Evolutionary conservation across 2,888 invertebrate genomes (phyloP).

Genomic region (Tenthredo amoena): DNA sequence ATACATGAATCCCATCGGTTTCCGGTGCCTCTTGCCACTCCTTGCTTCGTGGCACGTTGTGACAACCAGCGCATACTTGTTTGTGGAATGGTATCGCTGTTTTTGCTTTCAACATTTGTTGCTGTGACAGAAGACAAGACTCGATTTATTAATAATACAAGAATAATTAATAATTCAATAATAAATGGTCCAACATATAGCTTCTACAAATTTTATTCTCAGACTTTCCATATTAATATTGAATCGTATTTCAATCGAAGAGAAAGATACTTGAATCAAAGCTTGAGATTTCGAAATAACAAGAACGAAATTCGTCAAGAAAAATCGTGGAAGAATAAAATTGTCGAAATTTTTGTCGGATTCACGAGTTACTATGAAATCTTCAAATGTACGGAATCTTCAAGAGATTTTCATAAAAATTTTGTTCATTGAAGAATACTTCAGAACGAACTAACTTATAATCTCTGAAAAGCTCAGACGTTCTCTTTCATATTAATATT

Average conservation of each 20-base stretch:
- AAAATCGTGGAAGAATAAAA: not conserved
- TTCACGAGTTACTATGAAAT: too few relatives aligned
- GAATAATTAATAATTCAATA: not conserved
- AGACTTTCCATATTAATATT: not conserved
- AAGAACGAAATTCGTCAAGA: not conserved
- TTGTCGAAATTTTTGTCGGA: not conserved
- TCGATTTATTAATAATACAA: not conserved
- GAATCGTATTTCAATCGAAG: not conserved
- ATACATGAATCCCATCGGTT: conserved; percentile 87
- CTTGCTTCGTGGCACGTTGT: conserved; percentile 91
- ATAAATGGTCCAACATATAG: not conserved
- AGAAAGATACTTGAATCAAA: not conserved
- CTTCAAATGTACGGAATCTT: too few relatives aligned
- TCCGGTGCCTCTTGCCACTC: conserved; percentile 90
- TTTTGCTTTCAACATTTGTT: conserved; percentile 87
- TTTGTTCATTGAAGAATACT: too few relatives aligned
- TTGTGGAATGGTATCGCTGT: conserved; percentile 96
- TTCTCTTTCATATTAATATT: not conserved
- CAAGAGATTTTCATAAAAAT: too few relatives aligned
- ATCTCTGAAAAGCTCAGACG: not conserved
- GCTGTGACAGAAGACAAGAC: conserved; percentile 67
- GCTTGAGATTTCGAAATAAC: not conserved
- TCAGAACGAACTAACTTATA: too few relatives aligned
- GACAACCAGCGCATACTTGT: conserved; percentile 92
- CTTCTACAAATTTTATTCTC: too few relatives aligned